A percentile compares a stretch with the other conserved stretches of the same genome.
Evolutionary conservation across 2,113 vertebrate genomes (phyloP).

Genomic region (Lethenteron camtschaticum): DNA sequence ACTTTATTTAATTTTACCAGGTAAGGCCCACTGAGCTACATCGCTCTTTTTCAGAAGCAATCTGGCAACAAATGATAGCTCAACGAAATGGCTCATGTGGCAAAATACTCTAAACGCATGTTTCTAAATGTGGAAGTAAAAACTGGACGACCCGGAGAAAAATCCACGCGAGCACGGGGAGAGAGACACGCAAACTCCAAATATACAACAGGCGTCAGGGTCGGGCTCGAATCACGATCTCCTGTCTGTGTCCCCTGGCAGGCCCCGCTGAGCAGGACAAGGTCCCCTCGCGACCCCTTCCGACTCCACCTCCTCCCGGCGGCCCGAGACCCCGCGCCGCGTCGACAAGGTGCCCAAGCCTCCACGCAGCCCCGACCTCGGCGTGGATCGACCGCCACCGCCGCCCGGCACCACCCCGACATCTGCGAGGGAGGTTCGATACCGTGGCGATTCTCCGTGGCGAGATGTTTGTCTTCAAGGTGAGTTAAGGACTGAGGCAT

Average conservation of each 20-base stretch:
- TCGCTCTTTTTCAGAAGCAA: no score
- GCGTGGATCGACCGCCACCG: slow-evolving; percentile 48
- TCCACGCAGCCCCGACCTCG: slow-evolving; percentile 30
- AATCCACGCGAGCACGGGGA: no score
- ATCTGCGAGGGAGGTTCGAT: slow-evolving; percentile 94
- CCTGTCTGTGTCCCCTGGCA: slow-evolving; percentile 14
- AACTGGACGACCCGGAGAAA: no score
- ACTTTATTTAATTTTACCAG: no score
- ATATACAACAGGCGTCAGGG: no score
- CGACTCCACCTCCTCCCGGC: slow-evolving; percentile 60
- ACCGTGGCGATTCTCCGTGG: slow-evolving; percentile 83
- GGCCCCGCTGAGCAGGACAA: slow-evolving; percentile 67
- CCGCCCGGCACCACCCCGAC: slow-evolving; percentile 55
- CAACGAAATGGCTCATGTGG: no score
- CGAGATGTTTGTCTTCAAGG: slow-evolving; percentile 99
- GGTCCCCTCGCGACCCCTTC: slow-evolving; percentile 73
- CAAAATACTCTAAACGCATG: no score
- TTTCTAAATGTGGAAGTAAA: no score
- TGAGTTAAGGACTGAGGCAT: slow-evolving; percentile 16
- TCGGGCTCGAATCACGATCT: no score
- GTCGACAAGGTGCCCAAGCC: slow-evolving; percentile 54
- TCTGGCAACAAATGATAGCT: no score
- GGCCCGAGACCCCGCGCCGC: slow-evolving; percentile 61
- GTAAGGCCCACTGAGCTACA: no score
- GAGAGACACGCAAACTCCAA: no score